These are phyloP conservation scores for Metopolophium dirhodum DNA, from an alignment of 1,140 invertebrate species.

Conservation along the genomic window DNA sequence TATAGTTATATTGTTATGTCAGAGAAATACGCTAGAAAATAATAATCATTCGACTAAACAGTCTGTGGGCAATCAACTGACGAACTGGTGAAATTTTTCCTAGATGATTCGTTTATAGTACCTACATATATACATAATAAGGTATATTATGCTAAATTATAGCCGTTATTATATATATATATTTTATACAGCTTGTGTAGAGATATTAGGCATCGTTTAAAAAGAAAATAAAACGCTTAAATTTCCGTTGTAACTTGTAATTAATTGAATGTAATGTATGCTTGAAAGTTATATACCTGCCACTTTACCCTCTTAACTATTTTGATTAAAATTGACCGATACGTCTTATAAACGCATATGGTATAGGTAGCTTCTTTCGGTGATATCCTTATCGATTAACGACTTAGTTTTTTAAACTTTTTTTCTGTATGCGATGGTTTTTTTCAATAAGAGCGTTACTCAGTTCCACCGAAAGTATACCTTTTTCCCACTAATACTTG, in stretches of 20 bases:
- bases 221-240: neutral
- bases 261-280: neutral
- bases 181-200: no score
- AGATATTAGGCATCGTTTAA: neutral
- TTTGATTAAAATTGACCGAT: neutral
- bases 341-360: neutral
- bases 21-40: neutral
- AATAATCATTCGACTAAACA: neutral
- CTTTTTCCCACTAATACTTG: no score
- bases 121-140: neutral
- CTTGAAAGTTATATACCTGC: neutral
- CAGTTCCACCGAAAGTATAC: no score
- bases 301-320: neutral
- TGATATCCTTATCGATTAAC: no score
- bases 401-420: no score
- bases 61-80: neutral
- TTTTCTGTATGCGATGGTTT: no score
- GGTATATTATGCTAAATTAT: no score
- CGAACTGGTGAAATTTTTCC: neutral
- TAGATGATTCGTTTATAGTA: neutral
- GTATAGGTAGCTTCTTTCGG: no score
- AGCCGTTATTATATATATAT: no score
- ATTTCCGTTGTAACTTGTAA: neutral
- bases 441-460: no score
- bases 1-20: slow-evolving; percentile 9